Evolutionary conservation across 2,888 invertebrate genomes (phyloP).

Genomic region (Mystacides longicornis): DNA sequence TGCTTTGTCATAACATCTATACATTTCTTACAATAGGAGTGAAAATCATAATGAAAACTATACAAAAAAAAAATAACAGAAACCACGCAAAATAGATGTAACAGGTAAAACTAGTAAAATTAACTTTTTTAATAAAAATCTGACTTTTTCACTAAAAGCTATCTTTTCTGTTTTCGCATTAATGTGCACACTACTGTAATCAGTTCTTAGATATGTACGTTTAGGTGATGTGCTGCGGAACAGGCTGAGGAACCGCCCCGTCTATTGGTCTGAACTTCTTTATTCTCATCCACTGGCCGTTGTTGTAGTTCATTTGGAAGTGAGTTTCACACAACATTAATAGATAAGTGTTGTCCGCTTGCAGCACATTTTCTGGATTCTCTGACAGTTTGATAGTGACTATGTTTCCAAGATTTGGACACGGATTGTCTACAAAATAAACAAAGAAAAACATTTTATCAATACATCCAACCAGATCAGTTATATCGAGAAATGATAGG

Average conservation of each 20-base stretch:
- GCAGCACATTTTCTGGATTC: conserved; percentile 78
- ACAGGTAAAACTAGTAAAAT: too few species aligned
- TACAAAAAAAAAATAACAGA: too few species aligned
- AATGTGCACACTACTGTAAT: too few species aligned
- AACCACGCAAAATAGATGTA: too few species aligned
- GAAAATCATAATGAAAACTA: too few species aligned
- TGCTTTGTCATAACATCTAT: too few species aligned
- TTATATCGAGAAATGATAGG: not conserved
- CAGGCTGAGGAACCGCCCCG: conserved; percentile 19
- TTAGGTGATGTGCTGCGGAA: conserved; percentile 23
- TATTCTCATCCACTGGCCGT: conserved; percentile 94
- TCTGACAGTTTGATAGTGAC: conserved; percentile 94
- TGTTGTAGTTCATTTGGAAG: conserved; percentile 98
- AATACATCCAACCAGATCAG: not conserved
- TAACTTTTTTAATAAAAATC: too few species aligned
- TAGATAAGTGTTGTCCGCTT: conserved; percentile 68
- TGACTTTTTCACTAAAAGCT: too few species aligned
- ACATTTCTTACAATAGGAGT: too few species aligned
- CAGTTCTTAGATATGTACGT: too few species aligned
- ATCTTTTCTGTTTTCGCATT: too few species aligned
- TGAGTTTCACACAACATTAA: conserved; percentile 85
- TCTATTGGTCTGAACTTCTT: conserved; percentile 81
- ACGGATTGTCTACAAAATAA: conserved; percentile 75
- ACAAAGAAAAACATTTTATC: conserved; percentile 3
- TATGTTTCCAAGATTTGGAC: conserved; percentile 94